Conservation (phyloP, 2,113 vertebrate species). For the Aspidoscelis tigris region DNA sequence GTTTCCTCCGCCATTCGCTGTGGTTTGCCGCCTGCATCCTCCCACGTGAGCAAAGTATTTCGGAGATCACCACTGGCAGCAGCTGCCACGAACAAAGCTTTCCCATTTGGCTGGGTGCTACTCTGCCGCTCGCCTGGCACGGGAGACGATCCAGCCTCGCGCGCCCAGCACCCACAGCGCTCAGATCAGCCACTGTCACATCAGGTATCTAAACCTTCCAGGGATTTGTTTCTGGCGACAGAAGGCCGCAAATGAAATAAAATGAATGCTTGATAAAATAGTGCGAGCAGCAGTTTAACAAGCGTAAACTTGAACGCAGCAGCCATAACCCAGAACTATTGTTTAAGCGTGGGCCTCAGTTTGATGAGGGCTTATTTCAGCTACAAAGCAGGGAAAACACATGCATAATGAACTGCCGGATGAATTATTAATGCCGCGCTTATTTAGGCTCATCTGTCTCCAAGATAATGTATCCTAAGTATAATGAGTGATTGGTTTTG, state of each 20-base stretch:
- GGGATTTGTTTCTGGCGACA: slow-evolving; percentile 81
- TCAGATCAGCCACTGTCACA: slow-evolving; percentile 91
- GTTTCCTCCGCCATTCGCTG: too few species aligned
- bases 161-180: slow-evolving; percentile 93
- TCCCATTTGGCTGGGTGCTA: background rate
- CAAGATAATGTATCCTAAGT: slow-evolving; percentile 99
- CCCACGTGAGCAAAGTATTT: background rate
- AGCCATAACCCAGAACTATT: slow-evolving; percentile 95
- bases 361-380: slow-evolving; percentile 95
- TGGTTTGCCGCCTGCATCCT: too few species aligned
- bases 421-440: slow-evolving; percentile 99
- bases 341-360: slow-evolving; percentile 96
- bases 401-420: slow-evolving; percentile 98
- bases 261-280: slow-evolving; percentile 99
- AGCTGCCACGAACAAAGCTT: background rate
- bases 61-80: background rate
- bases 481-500: slow-evolving; percentile 96
- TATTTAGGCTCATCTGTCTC: slow-evolving; percentile 99
- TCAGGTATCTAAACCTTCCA: slow-evolving; percentile 91
- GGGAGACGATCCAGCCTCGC: slow-evolving; percentile 26
- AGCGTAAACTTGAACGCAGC: slow-evolving; percentile 93
- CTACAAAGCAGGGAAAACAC: slow-evolving; percentile 91
- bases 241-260: slow-evolving; percentile 87
- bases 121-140: background rate
- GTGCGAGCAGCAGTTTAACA: slow-evolving; percentile 98